phyloP scores from a whole-genome alignment of 2,888 invertebrate genomes.

The Dusona sp. region DNA sequence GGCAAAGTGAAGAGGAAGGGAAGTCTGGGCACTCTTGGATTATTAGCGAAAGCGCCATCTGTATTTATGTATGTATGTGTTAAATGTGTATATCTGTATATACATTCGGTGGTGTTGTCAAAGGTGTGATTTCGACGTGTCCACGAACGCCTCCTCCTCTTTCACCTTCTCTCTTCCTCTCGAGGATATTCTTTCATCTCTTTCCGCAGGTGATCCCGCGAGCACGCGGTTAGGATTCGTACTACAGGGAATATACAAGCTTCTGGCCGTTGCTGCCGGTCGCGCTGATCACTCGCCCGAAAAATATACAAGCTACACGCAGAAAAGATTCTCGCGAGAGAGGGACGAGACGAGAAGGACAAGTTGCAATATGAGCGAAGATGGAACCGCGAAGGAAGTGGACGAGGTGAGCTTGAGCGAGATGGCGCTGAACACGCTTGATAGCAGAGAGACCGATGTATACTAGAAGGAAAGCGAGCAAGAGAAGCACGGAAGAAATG shows the following conservation, averaged over 20 bases:
- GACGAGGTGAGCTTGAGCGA: constrained; percentile 55
- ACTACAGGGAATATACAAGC: constrained; percentile 46
- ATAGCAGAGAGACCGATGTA: constrained; percentile 31
- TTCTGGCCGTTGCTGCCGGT: constrained; percentile 39
- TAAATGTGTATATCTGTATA: constrained; percentile 33
- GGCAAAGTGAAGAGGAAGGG: constrained; percentile 27
- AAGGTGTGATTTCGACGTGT: constrained; percentile 84
- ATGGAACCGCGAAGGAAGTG: constrained; percentile 71
- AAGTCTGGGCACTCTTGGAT: constrained; percentile 70
- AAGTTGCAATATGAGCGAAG: constrained; percentile 61
- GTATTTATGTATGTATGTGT: constrained; percentile 51
- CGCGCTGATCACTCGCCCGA: constrained; percentile 48
- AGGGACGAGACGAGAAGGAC: constrained; percentile 35
- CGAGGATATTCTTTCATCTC: constrained; percentile 13
- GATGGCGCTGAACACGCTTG: constrained; percentile 33
- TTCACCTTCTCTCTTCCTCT: constrained; percentile 43
- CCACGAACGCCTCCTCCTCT: constrained; percentile 71
- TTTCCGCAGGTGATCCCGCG: constrained; percentile 57
- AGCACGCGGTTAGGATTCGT: constrained; percentile 43
- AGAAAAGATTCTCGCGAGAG: constrained; percentile 42
- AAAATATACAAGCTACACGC: constrained; percentile 32
- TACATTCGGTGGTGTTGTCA: constrained; percentile 71
- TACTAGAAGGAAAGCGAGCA: constrained; percentile 19
- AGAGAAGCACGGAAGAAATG: constrained; percentile 53
- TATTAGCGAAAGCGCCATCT: constrained; percentile 80